Conservation (phyloP, 2,888 invertebrate species). For the Saturnia pavonia region DNA sequence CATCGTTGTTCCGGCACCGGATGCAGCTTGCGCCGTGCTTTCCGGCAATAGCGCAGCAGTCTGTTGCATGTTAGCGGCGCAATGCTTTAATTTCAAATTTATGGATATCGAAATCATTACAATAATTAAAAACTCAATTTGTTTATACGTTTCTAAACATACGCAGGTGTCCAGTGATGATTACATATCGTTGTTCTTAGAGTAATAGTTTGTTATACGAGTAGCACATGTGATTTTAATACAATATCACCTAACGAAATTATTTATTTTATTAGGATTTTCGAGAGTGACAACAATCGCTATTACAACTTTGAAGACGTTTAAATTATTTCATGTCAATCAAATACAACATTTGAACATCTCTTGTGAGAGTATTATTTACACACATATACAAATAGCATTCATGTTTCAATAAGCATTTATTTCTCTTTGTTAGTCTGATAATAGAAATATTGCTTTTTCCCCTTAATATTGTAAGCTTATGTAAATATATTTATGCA, state of each 20-base stretch:
- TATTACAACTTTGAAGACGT: background rate
- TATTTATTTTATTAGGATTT: no score
- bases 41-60: conserved; percentile 42
- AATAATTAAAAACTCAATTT: background rate
- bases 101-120: conserved; percentile 8
- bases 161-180: background rate
- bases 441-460: no score
- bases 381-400: background rate
- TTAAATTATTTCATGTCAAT: background rate
- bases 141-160: background rate
- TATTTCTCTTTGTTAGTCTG: background rate
- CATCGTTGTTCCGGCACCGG: conserved; percentile 53
- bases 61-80: conserved; percentile 14
- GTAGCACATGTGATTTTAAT: no score
- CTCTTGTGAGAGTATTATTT: background rate
- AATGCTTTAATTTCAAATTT: conserved; percentile 18
- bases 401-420: background rate
- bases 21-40: conserved; percentile 64
- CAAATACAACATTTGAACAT: no score
- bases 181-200: background rate
- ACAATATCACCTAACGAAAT: no score
- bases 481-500: no score
- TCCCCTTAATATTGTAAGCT: no score
- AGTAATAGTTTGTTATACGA: background rate
- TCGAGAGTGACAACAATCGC: background rate